A percentile compares a stretch with the other conserved stretches of the same genome.
Conservation (phyloP, 1,140 invertebrate genomes). For the Ptiloglossa arizonensis region DNA sequence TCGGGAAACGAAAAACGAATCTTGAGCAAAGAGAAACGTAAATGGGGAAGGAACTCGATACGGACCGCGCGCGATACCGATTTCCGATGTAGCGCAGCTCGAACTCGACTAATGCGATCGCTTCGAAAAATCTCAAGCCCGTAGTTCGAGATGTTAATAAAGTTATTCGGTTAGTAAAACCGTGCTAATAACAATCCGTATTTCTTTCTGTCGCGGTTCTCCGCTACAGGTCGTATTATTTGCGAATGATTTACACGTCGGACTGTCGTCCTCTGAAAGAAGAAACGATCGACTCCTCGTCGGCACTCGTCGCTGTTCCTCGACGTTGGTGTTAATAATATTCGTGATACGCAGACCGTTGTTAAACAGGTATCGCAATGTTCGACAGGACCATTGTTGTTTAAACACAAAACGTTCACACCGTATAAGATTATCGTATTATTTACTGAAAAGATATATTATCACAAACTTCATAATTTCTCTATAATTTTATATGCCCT, state of each 20-base stretch:
- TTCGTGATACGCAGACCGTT: background rate
- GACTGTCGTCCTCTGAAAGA: background rate
- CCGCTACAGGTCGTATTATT: no score
- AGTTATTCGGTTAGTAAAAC: slow-evolving; percentile 55
- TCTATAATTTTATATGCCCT: background rate
- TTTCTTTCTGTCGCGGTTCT: slow-evolving; percentile 11
- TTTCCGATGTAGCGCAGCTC: background rate
- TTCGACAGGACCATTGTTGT: background rate
- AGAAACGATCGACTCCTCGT: background rate
- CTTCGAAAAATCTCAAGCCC: slow-evolving; percentile 8
- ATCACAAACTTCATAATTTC: background rate
- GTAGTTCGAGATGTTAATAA: slow-evolving; percentile 47
- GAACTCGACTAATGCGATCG: background rate
- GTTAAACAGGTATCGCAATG: background rate
- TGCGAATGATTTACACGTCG: background rate
- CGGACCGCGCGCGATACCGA: background rate
- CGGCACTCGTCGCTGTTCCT: background rate
- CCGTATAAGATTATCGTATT: background rate
- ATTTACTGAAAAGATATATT: background rate
- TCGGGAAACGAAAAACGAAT: background rate
- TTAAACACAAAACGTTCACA: background rate
- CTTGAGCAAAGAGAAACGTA: background rate
- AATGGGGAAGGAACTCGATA: background rate
- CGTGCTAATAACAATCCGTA: slow-evolving; percentile 43
- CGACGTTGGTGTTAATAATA: no score